phyloP scores from a whole-genome alignment of 2,113 vertebrate genomes.

The Noctilio leporinus region DNA sequence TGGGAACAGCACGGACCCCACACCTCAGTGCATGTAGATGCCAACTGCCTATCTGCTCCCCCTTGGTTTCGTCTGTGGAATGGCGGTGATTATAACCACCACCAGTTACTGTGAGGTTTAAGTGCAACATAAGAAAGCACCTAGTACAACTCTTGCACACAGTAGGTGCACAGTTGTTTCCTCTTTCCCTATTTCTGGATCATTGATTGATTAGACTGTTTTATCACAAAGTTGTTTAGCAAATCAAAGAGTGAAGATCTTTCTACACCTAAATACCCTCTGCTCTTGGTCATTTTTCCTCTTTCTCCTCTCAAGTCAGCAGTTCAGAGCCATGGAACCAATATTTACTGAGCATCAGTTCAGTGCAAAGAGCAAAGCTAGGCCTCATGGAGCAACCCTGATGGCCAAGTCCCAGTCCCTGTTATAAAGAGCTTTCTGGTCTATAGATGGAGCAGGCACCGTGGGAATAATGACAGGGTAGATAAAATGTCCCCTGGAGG shows the following conservation, averaged over 20 bases:
- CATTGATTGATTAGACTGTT: neutral
- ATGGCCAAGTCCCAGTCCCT: neutral
- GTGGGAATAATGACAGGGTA: no score
- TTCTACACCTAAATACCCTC: neutral
- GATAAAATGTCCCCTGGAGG: neutral
- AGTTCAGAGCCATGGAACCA: neutral
- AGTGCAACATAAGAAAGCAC: neutral
- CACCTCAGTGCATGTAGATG: neutral
- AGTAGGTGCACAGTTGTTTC: neutral
- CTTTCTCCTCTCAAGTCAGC: neutral
- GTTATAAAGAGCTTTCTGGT: neutral
- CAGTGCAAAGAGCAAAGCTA: neutral
- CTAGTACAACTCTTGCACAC: neutral
- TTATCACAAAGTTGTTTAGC: neutral
- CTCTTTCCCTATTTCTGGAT: neutral
- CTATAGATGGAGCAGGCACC: neutral
- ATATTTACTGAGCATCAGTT: neutral
- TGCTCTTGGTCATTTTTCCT: neutral
- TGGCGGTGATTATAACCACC: neutral
- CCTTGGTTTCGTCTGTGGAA: neutral
- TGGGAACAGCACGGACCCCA: neutral
- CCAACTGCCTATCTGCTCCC: neutral
- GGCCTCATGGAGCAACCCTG: neutral
- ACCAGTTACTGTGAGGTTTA: neutral
- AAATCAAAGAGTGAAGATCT: neutral